Conservation (phyloP, 2,113 vertebrate genomes). For the Engraulis encrasicolus region DNA sequence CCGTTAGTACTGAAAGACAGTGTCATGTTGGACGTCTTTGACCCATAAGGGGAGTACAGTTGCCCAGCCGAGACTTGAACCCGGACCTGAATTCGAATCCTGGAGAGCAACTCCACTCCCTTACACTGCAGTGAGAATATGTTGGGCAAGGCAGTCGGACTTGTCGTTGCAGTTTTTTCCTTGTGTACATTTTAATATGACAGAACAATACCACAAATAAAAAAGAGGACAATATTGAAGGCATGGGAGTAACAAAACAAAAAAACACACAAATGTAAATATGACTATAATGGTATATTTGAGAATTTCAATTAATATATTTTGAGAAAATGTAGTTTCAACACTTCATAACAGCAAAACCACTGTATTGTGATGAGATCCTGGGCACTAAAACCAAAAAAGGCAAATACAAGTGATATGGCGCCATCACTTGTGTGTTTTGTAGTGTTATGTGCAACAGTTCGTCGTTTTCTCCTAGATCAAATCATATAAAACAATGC, state of each 20-base stretch:
- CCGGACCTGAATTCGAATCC: no score
- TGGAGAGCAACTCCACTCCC: no score
- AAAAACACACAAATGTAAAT: neutral
- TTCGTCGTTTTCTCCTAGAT: neutral
- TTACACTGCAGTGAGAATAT: no score
- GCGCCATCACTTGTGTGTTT: neutral
- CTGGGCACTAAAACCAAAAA: neutral
- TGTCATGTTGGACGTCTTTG: no score
- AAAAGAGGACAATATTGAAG: neutral
- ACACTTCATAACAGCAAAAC: neutral
- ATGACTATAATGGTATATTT: conserved; percentile 6
- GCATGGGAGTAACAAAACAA: neutral
- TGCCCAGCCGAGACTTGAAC: no score
- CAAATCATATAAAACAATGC: neutral
- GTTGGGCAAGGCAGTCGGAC: conserved; percentile 2
- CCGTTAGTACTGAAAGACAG: no score
- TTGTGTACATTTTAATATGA: neutral
- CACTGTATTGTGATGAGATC: neutral
- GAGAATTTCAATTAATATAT: neutral
- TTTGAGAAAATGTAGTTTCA: neutral
- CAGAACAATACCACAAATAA: neutral
- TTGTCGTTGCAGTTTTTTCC: no score
- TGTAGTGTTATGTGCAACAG: conserved; percentile 3
- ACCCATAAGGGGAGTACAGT: no score
- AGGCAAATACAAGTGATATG: neutral